Evolutionary conservation across 1,140 invertebrate genomes (phyloP).

Genomic region (Sitobion miscanthi): DNA sequence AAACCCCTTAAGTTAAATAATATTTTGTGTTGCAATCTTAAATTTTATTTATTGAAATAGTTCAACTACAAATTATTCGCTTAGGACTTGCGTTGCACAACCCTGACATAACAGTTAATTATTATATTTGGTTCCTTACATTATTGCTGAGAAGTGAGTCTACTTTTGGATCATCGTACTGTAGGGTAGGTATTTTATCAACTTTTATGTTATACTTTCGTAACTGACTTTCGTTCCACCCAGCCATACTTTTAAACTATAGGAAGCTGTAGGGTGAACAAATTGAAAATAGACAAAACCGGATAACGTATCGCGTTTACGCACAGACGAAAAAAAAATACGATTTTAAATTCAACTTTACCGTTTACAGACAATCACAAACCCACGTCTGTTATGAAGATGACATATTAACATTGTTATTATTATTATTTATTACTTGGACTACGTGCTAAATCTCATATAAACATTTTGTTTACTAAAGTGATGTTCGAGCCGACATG

Average conservation of each 20-base stretch:
- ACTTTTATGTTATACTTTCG: conserved; percentile 56
- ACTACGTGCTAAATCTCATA: conserved; percentile 9
- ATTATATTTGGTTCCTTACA: conserved; percentile 31
- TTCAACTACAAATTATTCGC: background rate
- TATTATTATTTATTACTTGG: background rate
- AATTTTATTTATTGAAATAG: background rate
- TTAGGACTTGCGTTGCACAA: background rate
- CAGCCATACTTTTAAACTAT: background rate
- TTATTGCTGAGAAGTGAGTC: conserved; percentile 48
- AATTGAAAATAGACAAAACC: background rate
- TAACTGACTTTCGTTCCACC: conserved; percentile 47
- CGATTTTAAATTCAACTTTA: background rate
- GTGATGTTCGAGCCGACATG: background rate
- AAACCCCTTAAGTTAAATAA: too few species aligned
- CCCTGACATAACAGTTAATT: background rate
- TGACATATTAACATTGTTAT: background rate
- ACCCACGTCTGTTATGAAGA: background rate
- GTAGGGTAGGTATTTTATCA: conserved; percentile 55
- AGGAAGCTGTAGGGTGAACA: background rate
- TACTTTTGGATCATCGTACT: conserved; percentile 54
- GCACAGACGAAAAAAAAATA: background rate
- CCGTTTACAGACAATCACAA: background rate
- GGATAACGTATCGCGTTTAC: background rate
- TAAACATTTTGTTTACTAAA: conserved; percentile 16
- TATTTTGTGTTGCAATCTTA: background rate